These are phyloP conservation scores for Magallana nippona DNA, from an alignment of 2,888 invertebrate species.

Conservation along the genomic window DNA sequence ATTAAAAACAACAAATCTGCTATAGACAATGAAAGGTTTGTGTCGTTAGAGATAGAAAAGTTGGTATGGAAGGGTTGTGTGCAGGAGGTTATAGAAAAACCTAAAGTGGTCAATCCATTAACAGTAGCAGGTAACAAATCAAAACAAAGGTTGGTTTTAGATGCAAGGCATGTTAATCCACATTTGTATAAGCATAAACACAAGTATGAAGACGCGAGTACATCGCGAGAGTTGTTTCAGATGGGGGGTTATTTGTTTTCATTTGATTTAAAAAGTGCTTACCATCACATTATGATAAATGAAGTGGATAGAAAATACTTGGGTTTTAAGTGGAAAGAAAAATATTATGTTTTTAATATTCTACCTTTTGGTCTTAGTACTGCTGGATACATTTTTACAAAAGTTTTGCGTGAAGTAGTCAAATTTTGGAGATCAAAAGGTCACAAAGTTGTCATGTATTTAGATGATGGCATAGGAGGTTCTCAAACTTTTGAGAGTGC, in stretches of 20 bases:
- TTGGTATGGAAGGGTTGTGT: too few species aligned
- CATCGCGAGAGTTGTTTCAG: too few species aligned
- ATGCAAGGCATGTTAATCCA: background rate
- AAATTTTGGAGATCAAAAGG: constrained; percentile 34
- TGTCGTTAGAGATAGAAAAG: too few species aligned
- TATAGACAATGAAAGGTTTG: too few species aligned
- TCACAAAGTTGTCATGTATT: constrained; percentile 31
- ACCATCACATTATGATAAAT: constrained; percentile 48
- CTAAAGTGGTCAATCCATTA: background rate
- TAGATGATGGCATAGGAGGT: constrained; percentile 47
- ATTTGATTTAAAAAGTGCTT: constrained; percentile 48
- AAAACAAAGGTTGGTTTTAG: background rate
- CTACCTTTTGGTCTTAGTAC: constrained; percentile 44
- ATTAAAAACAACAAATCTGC: too few species aligned
- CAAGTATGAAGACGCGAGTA: too few species aligned
- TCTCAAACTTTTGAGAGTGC: background rate
- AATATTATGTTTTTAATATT: constrained; percentile 47
- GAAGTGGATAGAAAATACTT: constrained; percentile 39
- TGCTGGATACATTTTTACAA: constrained; percentile 45
- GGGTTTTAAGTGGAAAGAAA: constrained; percentile 43
- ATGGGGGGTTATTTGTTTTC: too few species aligned
- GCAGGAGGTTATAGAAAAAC: background rate
- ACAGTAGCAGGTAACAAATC: constrained; percentile 8
- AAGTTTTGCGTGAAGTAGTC: constrained; percentile 24
- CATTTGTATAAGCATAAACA: background rate